Percentiles rank a stretch among this genome's conserved stretches.
Conservation (phyloP, 2,113 vertebrate species). For the Pitta sordida region DNA sequence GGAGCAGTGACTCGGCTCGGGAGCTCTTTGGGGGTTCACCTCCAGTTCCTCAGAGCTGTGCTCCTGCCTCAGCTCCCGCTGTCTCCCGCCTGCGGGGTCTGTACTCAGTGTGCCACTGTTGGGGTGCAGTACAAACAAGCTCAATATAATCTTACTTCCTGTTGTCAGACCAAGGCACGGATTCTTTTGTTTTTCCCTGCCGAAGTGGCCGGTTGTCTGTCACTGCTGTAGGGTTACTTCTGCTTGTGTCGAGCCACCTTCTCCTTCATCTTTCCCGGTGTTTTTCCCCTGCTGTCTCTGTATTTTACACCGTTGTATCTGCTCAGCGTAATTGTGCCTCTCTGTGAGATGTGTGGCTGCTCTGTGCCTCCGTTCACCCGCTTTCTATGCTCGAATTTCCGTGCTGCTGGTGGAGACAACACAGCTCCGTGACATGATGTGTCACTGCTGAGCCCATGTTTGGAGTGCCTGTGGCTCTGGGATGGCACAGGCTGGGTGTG, state of each 20-base stretch:
- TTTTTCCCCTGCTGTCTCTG: neutral
- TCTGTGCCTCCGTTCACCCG: neutral
- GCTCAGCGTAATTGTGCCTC: neutral
- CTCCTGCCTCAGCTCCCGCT: rapidly evolving
- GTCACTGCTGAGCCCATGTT: neutral
- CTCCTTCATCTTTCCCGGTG: neutral
- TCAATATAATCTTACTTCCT: neutral
- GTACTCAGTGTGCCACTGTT: rapidly evolving
- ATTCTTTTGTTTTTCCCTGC: neutral
- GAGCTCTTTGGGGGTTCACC: rapidly evolving
- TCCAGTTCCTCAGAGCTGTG: rapidly evolving
- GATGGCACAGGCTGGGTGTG: neutral
- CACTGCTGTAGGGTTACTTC: neutral
- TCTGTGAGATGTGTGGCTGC: neutral
- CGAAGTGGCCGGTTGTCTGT: neutral
- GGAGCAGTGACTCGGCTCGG: rapidly evolving
- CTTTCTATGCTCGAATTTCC: neutral
- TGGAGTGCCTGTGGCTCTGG: neutral
- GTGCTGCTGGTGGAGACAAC: neutral
- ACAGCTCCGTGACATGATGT: neutral
- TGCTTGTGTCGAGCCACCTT: neutral
- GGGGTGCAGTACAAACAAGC: no score
- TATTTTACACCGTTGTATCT: neutral
- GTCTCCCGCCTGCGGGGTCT: rapidly evolving
- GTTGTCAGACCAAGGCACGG: neutral